Base-by-base conservation (phyloP, 1,140 invertebrate genomes). In the Uloborus diversus region DNA sequence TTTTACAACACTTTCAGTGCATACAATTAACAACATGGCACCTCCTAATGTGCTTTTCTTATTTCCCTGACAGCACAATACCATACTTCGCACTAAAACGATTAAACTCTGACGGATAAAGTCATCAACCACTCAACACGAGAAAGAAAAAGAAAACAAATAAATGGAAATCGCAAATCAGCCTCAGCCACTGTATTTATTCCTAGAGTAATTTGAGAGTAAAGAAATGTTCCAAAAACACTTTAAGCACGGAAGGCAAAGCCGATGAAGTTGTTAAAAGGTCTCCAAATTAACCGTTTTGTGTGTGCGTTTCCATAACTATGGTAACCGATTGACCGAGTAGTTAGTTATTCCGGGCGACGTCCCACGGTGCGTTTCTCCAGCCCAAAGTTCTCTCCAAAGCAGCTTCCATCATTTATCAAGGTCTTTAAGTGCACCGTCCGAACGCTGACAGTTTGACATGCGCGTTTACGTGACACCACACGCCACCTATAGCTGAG, bases 291-390 rank as follows among this genome's bases (percentile, higher is more conserved):
- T 64, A 75, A 51, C 42, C 42, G 37, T 32, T 27, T 64, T 75
- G n/a, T 75, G 70, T 75, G 59, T 75, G 70, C 37, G 13, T 64
- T 47, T 23, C n/a, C 28, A 75, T 75, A 75, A 75, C 70, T 75
- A 75, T 75, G 70, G 70, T 49, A 75, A 75, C 70, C 57, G 35
- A 64, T 75, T 75, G 70, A 51, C 17, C 3, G 57, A 64, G 70
- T 75, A 75, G 70, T 75, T 75, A 75, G 70, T 23, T 23, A 75
- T 75, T 75, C 70, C 25, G 20, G 20, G n/a, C 57, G 59, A 37
- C 35, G 56, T 47, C 37, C 25, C 33, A 56, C 49, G 47, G 9
- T 59, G 66, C 66, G 27, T 69, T 69, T 51, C 32, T 71, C 53
- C 53, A 61, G 37, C 47, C n/a, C 56, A 33, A 64, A 64, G 70